Base-by-base conservation (phyloP, 2,888 invertebrate genomes). In the Xanthia togata region DNA sequence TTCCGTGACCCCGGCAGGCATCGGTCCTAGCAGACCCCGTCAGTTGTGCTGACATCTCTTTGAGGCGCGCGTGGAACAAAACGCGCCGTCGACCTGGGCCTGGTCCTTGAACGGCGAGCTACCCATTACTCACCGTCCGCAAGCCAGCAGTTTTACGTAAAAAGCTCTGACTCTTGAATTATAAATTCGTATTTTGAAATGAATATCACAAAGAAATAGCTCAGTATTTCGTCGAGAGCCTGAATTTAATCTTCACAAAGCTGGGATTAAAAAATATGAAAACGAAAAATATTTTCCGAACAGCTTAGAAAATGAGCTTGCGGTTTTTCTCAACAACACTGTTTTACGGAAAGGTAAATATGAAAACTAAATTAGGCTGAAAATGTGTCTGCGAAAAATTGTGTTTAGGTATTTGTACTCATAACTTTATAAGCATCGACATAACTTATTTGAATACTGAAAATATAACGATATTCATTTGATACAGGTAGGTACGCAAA, bases 231-330 rank as follows among this genome's bases (percentile, higher is more conserved):
- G 35, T 47, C 6, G 23, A 31, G 71, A 79, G 62, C 38, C 70
- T 26, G 53, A 38, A 1, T 64, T 65, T 44, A 81, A 73, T 81
- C 81, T 73, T 14, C 53, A 17, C 23, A 73, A 81, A 65, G 74
- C 74, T 53, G 57, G 74, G 64, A 65, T 81, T 73, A 26, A 53
- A 53, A 81, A 78, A 53, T 65, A 53, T 59, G 57, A 78, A 73
- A 64, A 73, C 23, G 57, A 44, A 55, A 80, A 81, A 65, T 80
- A 53, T 73, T 81, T 78, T 44, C 44, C 23, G 17, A 65, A 59
- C 14, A 59, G 59, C 81, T 73, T 38, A 59, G 50, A 64, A 73
- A 81, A 79, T 62, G 60, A n/a, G 41, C 41, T 64, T 53, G 44
- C 35, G 41, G 73, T 0, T 60, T 80, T 65, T 64, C 50, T 64